These are phyloP conservation scores for Zosterops borbonicus DNA, from an alignment of 2,113 vertebrate species.

Conservation along the genomic window DNA sequence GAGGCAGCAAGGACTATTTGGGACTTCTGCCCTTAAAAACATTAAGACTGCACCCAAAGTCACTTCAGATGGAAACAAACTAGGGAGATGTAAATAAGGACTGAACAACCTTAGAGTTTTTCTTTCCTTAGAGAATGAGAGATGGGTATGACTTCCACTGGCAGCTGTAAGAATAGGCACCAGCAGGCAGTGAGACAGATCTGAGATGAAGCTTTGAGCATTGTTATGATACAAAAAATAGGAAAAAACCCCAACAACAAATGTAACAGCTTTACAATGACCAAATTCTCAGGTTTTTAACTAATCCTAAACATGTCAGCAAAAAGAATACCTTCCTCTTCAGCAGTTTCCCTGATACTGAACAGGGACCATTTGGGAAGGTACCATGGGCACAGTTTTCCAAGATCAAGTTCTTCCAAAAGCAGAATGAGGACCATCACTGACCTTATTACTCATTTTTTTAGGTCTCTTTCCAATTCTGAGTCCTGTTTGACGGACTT, in stretches of 20 bases:
- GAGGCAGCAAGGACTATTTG: neutral
- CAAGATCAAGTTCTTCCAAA: neutral
- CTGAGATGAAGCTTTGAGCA: neutral
- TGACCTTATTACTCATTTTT: neutral
- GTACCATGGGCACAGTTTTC: accelerated
- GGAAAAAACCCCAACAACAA: neutral
- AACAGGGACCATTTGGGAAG: neutral
- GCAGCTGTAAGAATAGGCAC: neutral
- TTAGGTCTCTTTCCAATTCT: neutral
- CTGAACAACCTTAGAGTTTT: neutral
- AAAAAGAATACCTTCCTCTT: neutral
- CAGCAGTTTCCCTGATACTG: neutral
- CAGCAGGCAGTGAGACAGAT: neutral
- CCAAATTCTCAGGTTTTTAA: neutral
- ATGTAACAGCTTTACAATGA: neutral
- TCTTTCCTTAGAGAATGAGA: neutral
- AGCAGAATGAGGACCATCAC: neutral
- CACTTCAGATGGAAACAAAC: neutral
- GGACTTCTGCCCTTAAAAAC: neutral
- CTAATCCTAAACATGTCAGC: neutral
- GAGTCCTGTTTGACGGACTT: neutral
- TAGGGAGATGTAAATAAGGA: neutral
- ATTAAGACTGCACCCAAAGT: neutral
- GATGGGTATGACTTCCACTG: neutral
- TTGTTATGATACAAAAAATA: neutral